Percentiles rank a stretch among this genome's conserved stretches.
These are phyloP conservation scores for Campoplex nolae DNA, from an alignment of 2,888 invertebrate species.

Conservation along the genomic window DNA sequence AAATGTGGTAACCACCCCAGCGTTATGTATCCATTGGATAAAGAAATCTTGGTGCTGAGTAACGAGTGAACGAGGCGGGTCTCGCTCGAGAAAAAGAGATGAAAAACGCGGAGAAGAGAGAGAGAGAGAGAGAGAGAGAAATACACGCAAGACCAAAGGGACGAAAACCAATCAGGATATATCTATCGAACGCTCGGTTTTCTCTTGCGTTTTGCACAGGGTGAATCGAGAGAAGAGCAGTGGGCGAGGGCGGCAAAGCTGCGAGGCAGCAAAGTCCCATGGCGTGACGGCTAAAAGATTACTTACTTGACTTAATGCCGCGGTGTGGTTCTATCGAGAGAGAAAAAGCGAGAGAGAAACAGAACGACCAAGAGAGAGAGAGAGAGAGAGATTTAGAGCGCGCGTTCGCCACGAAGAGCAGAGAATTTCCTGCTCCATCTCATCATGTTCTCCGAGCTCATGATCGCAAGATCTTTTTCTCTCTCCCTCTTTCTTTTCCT, in stretches of 20 bases:
- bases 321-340: conserved; percentile 58
- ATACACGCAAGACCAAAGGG: conserved; percentile 71
- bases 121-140: conserved; percentile 14
- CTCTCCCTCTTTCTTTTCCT: conserved; percentile 27
- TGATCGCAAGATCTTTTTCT: not conserved
- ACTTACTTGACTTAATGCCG: conserved; percentile 81
- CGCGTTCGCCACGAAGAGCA: conserved; percentile 19
- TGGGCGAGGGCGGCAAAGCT: conserved; percentile 29
- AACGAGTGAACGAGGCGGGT: conserved; percentile 51
- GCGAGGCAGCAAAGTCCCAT: conserved; percentile 71
- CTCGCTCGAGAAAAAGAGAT: conserved; percentile 11
- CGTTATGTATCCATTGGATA: conserved; percentile 47
- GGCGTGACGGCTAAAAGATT: conserved; percentile 83
- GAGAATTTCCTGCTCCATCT: conserved; percentile 25
- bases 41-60: conserved; percentile 62
- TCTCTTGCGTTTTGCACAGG: conserved; percentile 30
- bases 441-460: not conserved
- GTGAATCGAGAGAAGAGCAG: conserved; percentile 20
- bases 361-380: conserved; percentile 2
- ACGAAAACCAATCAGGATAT: conserved; percentile 80
- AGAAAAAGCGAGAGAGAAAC: conserved; percentile 20
- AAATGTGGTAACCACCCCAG: conserved; percentile 41
- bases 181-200: conserved; percentile 70
- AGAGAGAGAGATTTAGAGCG: not conserved
- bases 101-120: not conserved